Conservation (phyloP, 2,113 vertebrate genomes). For the Pimephales promelas region DNA sequence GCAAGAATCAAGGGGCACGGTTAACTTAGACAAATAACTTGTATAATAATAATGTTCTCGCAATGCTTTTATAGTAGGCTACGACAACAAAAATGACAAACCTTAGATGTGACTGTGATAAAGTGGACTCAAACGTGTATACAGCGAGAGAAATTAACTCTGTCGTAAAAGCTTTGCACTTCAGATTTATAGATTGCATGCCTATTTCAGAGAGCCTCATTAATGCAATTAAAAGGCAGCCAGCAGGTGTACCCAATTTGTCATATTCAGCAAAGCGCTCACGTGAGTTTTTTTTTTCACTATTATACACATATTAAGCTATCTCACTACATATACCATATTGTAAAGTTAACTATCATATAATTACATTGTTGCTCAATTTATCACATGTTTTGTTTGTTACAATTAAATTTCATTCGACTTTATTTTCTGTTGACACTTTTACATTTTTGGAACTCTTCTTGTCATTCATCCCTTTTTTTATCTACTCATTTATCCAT, state of each 20-base stretch:
- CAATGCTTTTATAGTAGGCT: background rate
- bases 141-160: slow-evolving; percentile 47
- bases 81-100: slow-evolving; percentile 14
- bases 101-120: slow-evolving; percentile 60
- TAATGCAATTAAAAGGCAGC: slow-evolving; percentile 26
- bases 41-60: no score
- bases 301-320: background rate
- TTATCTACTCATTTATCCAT: background rate
- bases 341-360: background rate
- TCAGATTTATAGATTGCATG: slow-evolving; percentile 25
- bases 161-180: background rate
- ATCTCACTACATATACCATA: background rate
- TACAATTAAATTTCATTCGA: no score
- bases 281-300: background rate
- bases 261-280: background rate
- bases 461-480: background rate
- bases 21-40: no score
- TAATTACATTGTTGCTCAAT: background rate
- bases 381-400: background rate
- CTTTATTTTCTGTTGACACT: background rate
- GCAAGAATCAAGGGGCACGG: no score
- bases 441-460: background rate
- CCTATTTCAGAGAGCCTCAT: background rate
- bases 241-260: slow-evolving; percentile 20
- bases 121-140: slow-evolving; percentile 56